Evolutionary conservation across 2,888 invertebrate genomes (phyloP), one percentile per base, ranked within the genome.

Genomic region (Nomada fucata): DNA sequence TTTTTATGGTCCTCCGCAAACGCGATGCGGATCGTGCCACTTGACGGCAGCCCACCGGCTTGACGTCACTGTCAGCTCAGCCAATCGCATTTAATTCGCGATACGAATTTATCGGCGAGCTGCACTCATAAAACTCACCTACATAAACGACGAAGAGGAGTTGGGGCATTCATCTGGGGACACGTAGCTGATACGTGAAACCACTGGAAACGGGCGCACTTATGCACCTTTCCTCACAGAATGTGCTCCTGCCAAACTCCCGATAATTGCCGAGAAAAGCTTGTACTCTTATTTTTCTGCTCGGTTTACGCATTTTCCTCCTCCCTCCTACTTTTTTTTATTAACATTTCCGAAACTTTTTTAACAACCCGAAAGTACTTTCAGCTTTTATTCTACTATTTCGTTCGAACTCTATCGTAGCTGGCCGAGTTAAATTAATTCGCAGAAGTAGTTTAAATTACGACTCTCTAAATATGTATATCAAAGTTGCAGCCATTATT

Each of bases 101-200:
- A 83, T 74, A 86, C 80, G 78, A 87, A 85, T 83, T 86, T 86
- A 88, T 88, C 82, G 78, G n/a, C 63, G 60, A 42, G 29, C 60
- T 65, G 60, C 73, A 61, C 59, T 76, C 76, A 63, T 55, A 29
- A 61, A 65, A 70, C 50, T 76, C 68, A 42, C 68, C 63, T 69
- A 70, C 64, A 60, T 36, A 52, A 42, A 55, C 55, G 11, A 23
- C 36, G 50, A 20, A 44, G 52, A 61, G 65, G 47, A 53, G 36
- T 50, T 10, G 47, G 42, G 36, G 52, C 29, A 52, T 52, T 47
- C 59, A 29, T 53, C 2, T 5, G 15, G 20, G 23, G 29, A 50
- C 23, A 10, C 29, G 52, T 42, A 57, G 13, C 7, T 18, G 44
- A 59, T 26, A 47, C 23, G 36, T 9, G 18, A 18, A 47, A n/a